These are phyloP conservation scores for Elephas maximus DNA, from an alignment of 2,113 vertebrate genomes.

Conservation along the genomic window DNA sequence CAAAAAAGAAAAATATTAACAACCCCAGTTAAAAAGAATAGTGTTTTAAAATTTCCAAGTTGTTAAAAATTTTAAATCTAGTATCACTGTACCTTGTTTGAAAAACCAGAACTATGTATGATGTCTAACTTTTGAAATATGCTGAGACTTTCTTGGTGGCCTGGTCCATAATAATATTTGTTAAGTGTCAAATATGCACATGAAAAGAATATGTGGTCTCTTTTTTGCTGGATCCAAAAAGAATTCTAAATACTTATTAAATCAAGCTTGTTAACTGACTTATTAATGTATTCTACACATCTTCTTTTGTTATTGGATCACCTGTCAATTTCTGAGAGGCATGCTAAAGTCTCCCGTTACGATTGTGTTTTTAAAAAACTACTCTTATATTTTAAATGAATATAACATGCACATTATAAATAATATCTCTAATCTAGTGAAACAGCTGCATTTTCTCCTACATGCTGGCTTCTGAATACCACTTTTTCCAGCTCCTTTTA, in stretches of 20 bases:
- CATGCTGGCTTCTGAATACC: neutral
- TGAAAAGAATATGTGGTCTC: neutral
- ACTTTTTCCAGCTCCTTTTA: neutral
- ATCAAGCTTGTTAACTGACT: neutral
- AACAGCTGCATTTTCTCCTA: slow-evolving; percentile 1
- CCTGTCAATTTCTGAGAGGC: neutral
- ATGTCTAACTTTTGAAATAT: neutral
- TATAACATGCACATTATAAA: neutral
- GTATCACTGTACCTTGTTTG: neutral
- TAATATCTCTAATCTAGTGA: neutral
- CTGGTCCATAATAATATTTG: neutral
- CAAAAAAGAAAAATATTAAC: neutral
- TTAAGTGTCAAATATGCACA: neutral
- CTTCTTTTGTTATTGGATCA: slow-evolving; percentile 22
- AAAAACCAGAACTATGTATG: neutral
- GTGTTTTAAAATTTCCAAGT: neutral
- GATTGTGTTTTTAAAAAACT: neutral
- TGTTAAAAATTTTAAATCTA: neutral
- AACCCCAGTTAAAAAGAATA: neutral
- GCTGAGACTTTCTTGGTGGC: neutral
- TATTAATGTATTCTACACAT: neutral
- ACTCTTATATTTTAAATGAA: neutral
- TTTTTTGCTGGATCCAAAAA: neutral
- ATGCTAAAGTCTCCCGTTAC: neutral
- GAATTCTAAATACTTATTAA: neutral